Evolutionary conservation across 2,797 vertebrate species (phyloP), one percentile per base, ranked within the genome.

Genomic region (Rachycentron canadum): DNA sequence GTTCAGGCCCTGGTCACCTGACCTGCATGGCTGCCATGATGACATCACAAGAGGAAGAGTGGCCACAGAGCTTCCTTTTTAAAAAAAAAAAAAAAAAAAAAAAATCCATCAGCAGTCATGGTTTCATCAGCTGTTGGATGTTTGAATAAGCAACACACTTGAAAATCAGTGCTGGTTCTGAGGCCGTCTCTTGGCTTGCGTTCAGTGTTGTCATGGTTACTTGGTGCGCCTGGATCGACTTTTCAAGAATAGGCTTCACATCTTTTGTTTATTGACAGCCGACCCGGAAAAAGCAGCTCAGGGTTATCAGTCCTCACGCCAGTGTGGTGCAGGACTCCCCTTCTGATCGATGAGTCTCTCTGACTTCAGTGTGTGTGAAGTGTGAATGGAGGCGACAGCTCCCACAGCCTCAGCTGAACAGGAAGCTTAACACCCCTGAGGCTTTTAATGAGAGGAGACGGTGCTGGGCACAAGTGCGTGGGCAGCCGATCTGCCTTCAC

Each of bases 1-100:
- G 82, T 73, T 86, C 81, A 82, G 84, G 43, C 40, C 36, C 0
- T 2, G 47, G 73, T 85, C 82, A 88, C 28, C 68, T 87, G 79
- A 87, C 65, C 74, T 40, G 32, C 47, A 9, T 8, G 34, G 67
- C 76, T 58, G 23, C 21, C 16, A 13, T 45, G 28, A 49, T 43
- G 28, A 38, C 25, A 10, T 19, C 8, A 2, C 14, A 56, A 40
- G 40, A 21, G 7, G 52, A 45, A 59, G 9, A 62, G 36, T 41
- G 13, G 10, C 13, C 1, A 3, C 52, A 32, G 53, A 43, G 41
- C 62, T 28, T 50, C 59, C 19, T 45, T 26, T n/a, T n/a, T n/a
- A n/a, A n/a, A n/a, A n/a, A n/a, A n/a, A n/a, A n/a, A n/a, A n/a
- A n/a, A n/a, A n/a, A n/a, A n/a, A n/a, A n/a, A n/a, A n/a, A n/a